These are phyloP conservation scores for Meteorus sp. DNA, from an alignment of 1,140 invertebrate species.

Conservation along the genomic window DNA sequence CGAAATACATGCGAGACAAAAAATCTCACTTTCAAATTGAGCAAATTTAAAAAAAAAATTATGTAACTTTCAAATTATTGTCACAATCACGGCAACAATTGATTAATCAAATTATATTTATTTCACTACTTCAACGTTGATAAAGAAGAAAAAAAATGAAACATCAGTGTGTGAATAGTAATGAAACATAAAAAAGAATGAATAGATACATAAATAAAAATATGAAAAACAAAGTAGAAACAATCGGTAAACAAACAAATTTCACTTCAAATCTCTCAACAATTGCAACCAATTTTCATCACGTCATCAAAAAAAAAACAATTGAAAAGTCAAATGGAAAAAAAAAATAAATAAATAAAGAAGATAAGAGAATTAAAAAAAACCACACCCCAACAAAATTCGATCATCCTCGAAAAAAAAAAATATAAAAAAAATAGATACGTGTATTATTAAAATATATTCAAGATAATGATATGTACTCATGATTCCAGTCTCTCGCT, in stretches of 20 bases:
- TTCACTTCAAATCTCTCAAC: conserved; percentile 45
- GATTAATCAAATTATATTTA: conserved; percentile 17
- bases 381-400: conserved; percentile 48
- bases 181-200: conserved; percentile 38
- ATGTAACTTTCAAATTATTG: conserved; percentile 3
- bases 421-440: no score
- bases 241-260: conserved; percentile 55
- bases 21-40: conserved; percentile 1
- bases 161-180: conserved; percentile 46
- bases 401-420: no score
- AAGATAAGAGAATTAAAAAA: conserved; percentile 51
- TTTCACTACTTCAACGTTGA: conserved; percentile 42
- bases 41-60: conserved; percentile 13
- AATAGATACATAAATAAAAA: conserved; percentile 37
- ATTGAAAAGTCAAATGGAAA: conserved; percentile 47
- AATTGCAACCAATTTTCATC: conserved; percentile 35
- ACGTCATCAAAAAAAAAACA: conserved; percentile 47
- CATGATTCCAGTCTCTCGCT: no score
- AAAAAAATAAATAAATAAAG: conserved; percentile 55
- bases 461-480: no score
- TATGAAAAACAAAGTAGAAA: conserved; percentile 44
- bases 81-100: conserved; percentile 12
- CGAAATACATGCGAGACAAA: no score
- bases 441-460: no score
- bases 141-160: conserved; percentile 52